phyloP scores from a whole-genome alignment of 2,888 invertebrate species.

The Myopa tessellatipennis region DNA sequence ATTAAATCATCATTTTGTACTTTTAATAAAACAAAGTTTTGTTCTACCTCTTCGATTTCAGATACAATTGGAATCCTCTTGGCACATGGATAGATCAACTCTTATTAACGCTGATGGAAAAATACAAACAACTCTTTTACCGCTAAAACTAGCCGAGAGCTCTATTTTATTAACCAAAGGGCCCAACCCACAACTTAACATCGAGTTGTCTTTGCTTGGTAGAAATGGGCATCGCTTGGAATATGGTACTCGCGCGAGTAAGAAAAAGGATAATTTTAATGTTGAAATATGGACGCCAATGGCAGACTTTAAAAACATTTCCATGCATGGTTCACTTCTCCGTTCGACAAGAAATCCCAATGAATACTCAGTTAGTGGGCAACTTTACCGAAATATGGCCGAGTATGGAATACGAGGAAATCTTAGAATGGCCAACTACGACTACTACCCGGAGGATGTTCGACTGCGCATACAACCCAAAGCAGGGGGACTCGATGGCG shows the following conservation, averaged over 20 bases:
- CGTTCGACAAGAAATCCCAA: slow-evolving; percentile 50
- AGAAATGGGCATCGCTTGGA: slow-evolving; percentile 56
- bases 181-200: slow-evolving; percentile 56
- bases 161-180: slow-evolving; percentile 58
- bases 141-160: slow-evolving; percentile 58
- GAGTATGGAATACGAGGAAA: slow-evolving; percentile 68
- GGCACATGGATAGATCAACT: slow-evolving; percentile 69
- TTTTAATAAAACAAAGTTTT: background rate
- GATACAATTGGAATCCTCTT: slow-evolving; percentile 64
- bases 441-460: slow-evolving; percentile 65
- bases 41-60: slow-evolving; percentile 36
- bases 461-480: slow-evolving; percentile 68
- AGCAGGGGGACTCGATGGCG: slow-evolving; percentile 65
- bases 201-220: slow-evolving; percentile 59
- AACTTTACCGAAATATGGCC: slow-evolving; percentile 66
- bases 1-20: background rate
- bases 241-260: slow-evolving; percentile 61
- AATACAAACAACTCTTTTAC: slow-evolving; percentile 62
- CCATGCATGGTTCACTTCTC: slow-evolving; percentile 62
- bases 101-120: slow-evolving; percentile 69
- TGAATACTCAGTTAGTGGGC: slow-evolving; percentile 65
- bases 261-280: slow-evolving; percentile 62
- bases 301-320: slow-evolving; percentile 63
- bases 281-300: slow-evolving; percentile 66
- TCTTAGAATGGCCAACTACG: slow-evolving; percentile 61